Conservation (phyloP, 1,140 invertebrate genomes). For the Bombus sylvicola region DNA sequence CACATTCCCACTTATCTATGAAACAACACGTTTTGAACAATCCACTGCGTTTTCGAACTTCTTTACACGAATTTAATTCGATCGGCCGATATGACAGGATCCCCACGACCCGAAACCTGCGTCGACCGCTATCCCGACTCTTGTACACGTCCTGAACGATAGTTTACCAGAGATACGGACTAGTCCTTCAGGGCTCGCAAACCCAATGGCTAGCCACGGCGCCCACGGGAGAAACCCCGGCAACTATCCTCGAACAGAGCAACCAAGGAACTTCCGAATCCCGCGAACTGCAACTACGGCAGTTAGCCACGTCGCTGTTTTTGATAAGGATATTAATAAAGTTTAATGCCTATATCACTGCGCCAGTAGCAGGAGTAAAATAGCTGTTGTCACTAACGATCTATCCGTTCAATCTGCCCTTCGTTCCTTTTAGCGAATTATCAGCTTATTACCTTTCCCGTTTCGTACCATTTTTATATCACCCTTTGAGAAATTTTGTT, state of each 20-base stretch:
- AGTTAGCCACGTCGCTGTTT: slow-evolving; percentile 73
- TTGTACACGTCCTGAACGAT: slow-evolving; percentile 72
- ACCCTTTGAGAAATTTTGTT: too few relatives aligned
- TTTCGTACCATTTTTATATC: too few relatives aligned
- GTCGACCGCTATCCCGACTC: slow-evolving; percentile 58
- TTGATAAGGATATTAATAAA: slow-evolving; percentile 80
- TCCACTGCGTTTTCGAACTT: not conserved
- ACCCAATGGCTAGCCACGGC: slow-evolving; percentile 72
- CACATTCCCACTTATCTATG: not conserved
- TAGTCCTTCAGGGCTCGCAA: slow-evolving; percentile 76
- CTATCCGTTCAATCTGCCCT: not conserved
- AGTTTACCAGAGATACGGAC: slow-evolving; percentile 75
- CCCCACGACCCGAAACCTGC: slow-evolving; percentile 38
- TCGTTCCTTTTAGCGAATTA: not conserved
- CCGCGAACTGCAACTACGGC: slow-evolving; percentile 69
- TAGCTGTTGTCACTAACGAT: slow-evolving; percentile 2
- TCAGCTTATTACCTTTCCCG: not conserved
- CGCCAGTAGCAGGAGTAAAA: slow-evolving; percentile 16
- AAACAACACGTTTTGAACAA: not conserved
- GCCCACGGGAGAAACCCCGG: slow-evolving; percentile 74
- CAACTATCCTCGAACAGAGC: slow-evolving; percentile 69
- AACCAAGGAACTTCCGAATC: slow-evolving; percentile 69
- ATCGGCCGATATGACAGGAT: not conserved
- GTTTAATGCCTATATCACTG: slow-evolving; percentile 64
- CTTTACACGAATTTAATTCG: slow-evolving; percentile 31